These are phyloP conservation scores for Radopholus similis DNA, from an alignment of 1,140 invertebrate genomes.

Conservation along the genomic window DNA sequence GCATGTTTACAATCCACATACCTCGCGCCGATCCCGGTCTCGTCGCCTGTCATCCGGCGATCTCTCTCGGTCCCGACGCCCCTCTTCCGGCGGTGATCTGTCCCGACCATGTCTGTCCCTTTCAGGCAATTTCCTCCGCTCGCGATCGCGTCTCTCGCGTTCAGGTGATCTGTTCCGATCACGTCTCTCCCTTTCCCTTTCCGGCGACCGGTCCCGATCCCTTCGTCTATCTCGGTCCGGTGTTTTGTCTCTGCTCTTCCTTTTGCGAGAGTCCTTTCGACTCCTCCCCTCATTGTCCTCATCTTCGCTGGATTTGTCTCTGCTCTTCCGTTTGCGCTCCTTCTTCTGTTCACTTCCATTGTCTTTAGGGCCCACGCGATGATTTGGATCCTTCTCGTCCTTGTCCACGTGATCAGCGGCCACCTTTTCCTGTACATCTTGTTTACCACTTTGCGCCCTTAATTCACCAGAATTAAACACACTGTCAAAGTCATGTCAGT, in stretches of 20 bases:
- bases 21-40: not conserved
- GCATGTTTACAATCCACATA: too few relatives aligned
- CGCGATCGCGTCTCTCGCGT: not conserved
- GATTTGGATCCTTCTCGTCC: not conserved
- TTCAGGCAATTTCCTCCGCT: not conserved
- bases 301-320: not conserved
- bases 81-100: not conserved
- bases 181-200: not conserved
- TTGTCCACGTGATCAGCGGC: not conserved
- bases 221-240: not conserved
- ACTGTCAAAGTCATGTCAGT: not conserved
- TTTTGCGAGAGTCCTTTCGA: not conserved
- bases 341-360: not conserved
- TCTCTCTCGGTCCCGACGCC: not conserved
- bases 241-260: not conserved
- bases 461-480: not conserved
- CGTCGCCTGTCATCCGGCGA: not conserved
- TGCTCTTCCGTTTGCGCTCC: not conserved
- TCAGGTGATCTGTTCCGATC: conserved; percentile 1
- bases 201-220: not conserved
- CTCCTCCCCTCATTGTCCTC: not conserved
- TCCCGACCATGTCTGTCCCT: not conserved
- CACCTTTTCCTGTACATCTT: not conserved
- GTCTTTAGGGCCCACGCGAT: not conserved
- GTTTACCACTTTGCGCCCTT: not conserved